Evolutionary conservation across 2,113 vertebrate species (phyloP).

Genomic region (Phoenicopterus ruber): DNA sequence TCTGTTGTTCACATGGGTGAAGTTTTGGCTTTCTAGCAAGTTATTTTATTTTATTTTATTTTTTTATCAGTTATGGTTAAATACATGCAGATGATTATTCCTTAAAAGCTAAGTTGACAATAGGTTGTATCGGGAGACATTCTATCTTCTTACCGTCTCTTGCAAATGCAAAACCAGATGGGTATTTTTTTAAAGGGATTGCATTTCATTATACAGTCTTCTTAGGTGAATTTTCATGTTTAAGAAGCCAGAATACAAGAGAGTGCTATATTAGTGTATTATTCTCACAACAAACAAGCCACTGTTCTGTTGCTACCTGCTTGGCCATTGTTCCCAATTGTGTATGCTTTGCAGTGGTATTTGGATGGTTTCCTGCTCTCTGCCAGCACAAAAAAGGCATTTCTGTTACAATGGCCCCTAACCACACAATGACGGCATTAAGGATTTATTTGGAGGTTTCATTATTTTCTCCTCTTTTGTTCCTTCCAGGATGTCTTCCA

Average conservation of each 20-base stretch:
- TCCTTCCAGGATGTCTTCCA: constrained; percentile 99
- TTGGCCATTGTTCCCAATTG: constrained; percentile 83
- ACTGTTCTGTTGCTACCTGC: constrained; percentile 84
- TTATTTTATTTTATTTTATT: background rate
- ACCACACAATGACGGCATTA: constrained; percentile 86
- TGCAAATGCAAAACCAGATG: constrained; percentile 71
- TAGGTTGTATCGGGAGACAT: constrained; percentile 40
- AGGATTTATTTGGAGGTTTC: constrained; percentile 86
- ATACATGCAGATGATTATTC: constrained; percentile 38
- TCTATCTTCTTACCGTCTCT: constrained; percentile 64
- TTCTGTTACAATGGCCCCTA: constrained; percentile 85
- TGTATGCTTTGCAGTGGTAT: constrained; percentile 81
- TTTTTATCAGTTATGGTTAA: background rate
- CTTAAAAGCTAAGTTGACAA: constrained; percentile 46
- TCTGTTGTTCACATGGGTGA: background rate
- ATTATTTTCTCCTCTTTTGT: constrained; percentile 87
- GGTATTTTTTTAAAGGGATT: constrained; percentile 67
- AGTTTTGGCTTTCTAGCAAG: constrained; percentile 15
- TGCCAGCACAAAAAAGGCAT: constrained; percentile 83
- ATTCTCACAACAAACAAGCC: constrained; percentile 83
- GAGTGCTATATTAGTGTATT: constrained; percentile 80
- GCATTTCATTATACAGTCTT: constrained; percentile 73
- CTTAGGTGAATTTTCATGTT: constrained; percentile 81
- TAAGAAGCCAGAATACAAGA: constrained; percentile 77
- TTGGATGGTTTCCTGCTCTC: constrained; percentile 85